Conservation (phyloP, 2,888 invertebrate species). For the Lasioglossum oenotherae region DNA sequence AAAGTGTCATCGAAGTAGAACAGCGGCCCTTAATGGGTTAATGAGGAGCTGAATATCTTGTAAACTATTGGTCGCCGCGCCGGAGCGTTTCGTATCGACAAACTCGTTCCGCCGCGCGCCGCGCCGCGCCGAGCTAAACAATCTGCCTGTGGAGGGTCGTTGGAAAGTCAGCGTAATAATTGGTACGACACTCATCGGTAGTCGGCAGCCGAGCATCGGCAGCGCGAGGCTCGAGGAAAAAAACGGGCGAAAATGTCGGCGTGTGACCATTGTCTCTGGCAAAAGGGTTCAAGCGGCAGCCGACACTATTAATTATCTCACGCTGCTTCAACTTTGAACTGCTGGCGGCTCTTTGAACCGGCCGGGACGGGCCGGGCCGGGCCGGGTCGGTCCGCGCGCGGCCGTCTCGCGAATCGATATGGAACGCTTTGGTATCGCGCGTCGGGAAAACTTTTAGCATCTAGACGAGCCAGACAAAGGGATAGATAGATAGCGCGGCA, state of each 20-base stretch:
- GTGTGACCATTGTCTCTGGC: not conserved
- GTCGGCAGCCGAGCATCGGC: not conserved
- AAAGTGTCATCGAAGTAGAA: slow-evolving; percentile 4
- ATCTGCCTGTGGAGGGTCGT: not conserved
- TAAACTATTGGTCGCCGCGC: not conserved
- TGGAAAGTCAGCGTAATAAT: slow-evolving; percentile 9
- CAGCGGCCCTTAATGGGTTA: slow-evolving; percentile 8
- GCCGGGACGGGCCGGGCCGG: not conserved
- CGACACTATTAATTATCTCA: slow-evolving; percentile 12
- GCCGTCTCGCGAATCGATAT: slow-evolving; percentile 5
- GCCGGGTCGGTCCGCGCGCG: not conserved
- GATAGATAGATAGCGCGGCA: not conserved
- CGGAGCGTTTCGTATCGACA: slow-evolving; percentile 9
- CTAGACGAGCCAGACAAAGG: not conserved
- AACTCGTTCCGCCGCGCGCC: not conserved
- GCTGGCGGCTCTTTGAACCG: slow-evolving; percentile 2
- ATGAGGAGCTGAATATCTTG: not conserved
- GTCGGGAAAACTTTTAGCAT: not conserved
- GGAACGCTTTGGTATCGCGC: slow-evolving; percentile 6
- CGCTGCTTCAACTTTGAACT: slow-evolving; percentile 5
- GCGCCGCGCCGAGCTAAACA: not conserved
- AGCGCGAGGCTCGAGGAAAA: not conserved
- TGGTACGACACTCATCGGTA: not conserved
- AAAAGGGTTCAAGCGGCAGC: not conserved
- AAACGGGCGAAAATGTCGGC: not conserved